Base-by-base conservation (phyloP, 2,113 vertebrate genomes). In the Varanus komodoensis region DNA sequence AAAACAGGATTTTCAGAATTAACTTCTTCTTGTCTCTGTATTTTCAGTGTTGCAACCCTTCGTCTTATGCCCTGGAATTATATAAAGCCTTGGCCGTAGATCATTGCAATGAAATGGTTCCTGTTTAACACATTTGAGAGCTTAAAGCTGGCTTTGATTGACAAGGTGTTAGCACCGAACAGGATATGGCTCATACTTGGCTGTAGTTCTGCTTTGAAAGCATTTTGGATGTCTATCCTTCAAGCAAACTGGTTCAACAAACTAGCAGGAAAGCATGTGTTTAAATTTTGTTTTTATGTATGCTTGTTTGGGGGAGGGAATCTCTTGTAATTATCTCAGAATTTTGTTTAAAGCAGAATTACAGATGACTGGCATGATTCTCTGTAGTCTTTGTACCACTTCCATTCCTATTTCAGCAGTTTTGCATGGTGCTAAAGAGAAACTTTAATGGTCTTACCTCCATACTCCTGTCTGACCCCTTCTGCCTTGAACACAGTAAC, bases 1-100 rank as follows among this genome's bases (percentile, higher is more conserved):
- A 44, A 44, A 44, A 52, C 11, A 50, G 15, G 68, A 57, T 57
- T 12, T 86, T 74, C 48, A n/a, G 74, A 54, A 34, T 69, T 74
- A 74, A 67, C 50, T 15, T 89, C 27, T 48, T 11, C 73, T 91
- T 89, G 29, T 44, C 75, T 91, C 93, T 68, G 79, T 44, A 38
- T 73, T 92, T 84, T 87, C 17, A 87, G 52, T 89, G 1, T 29
- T 93, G 19, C 48, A 91, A 93, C 87, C 87, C 48, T 94, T 91
- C 67, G 44, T 23, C 21, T 89, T 57, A 57, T 44, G 52, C 50
- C 38, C 23, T 77, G 50, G 54, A 44, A 52, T 38, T 61, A 64
- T 54, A 68, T 78, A 19, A 93, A 94, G 3, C 19, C 17, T 50
- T 88, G 34, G 29, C 9, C 0, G 6, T 14, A 23, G 6, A 32